Conservation (phyloP, 1,140 invertebrate genomes). For the Prorops nasuta region DNA sequence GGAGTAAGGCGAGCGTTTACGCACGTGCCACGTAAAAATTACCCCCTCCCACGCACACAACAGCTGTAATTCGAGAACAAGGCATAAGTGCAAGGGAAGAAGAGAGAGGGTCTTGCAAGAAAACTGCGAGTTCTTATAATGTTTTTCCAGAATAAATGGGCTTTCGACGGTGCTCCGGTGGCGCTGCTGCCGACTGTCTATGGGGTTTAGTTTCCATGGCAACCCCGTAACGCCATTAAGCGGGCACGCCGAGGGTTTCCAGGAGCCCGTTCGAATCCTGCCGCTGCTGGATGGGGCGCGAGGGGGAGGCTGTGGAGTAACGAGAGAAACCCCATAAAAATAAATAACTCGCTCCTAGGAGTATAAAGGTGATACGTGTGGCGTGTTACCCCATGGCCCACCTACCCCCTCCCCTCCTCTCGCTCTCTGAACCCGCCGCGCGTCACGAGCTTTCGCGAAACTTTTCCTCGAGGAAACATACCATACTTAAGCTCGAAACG, state of each 20-base stretch:
- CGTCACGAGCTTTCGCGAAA: neutral
- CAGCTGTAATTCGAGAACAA: no score
- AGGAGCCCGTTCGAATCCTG: slow-evolving; percentile 23
- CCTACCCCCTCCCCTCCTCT: neutral
- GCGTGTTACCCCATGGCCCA: neutral
- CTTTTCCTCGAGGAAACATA: no score
- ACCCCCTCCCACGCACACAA: no score
- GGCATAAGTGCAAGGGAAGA: neutral
- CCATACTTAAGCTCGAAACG: neutral
- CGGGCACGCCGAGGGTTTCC: slow-evolving; percentile 29
- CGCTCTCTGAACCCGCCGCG: neutral
- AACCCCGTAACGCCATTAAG: slow-evolving; percentile 56
- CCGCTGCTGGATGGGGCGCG: slow-evolving; percentile 10
- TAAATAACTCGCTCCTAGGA: slow-evolving; percentile 45
- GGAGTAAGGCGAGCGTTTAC: no score
- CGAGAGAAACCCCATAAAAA: slow-evolving; percentile 50
- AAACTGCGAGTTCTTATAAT: slow-evolving; percentile 46
- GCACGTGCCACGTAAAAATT: no score
- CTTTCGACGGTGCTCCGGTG: slow-evolving; percentile 38
- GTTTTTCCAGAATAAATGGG: slow-evolving; percentile 57
- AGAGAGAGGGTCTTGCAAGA: neutral
- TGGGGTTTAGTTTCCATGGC: slow-evolving; percentile 51
- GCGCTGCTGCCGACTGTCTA: slow-evolving; percentile 34
- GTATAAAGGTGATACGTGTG: slow-evolving; percentile 39
- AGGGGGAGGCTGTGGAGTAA: neutral